phyloP scores from a whole-genome alignment of 2,113 vertebrate genomes.

The Neogobius melanostomus region DNA sequence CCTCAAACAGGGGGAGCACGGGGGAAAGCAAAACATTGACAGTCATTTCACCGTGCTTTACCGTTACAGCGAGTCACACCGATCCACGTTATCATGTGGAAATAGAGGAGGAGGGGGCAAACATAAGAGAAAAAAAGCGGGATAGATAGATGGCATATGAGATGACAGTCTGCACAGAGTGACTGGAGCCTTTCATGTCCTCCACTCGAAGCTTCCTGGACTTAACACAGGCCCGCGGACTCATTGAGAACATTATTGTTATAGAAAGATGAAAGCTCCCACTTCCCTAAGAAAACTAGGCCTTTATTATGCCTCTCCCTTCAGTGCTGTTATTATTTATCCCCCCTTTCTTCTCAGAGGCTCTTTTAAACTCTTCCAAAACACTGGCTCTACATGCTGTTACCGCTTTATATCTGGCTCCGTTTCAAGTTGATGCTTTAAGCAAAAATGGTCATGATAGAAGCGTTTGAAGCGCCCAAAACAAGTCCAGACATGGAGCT shows the following conservation, averaged over 20 bases:
- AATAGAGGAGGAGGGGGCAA: conserved; percentile 35
- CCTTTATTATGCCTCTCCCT: conserved; percentile 74
- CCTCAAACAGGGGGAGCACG: conserved; percentile 58
- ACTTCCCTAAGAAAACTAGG: conserved; percentile 68
- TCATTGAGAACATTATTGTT: conserved; percentile 77
- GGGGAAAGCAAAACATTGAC: conserved; percentile 50
- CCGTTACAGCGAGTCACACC: conserved; percentile 44
- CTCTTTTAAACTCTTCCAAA: conserved; percentile 78
- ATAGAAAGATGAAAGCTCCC: conserved; percentile 77
- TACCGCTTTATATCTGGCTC: conserved; percentile 72
- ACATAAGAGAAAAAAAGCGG: conserved; percentile 34
- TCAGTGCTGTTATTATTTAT: conserved; percentile 78
- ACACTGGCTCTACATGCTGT: conserved; percentile 70
- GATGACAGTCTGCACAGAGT: conserved; percentile 51
- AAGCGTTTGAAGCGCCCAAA: conserved; percentile 72
- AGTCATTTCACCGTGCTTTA: conserved; percentile 62
- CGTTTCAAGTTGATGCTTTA: conserved; percentile 73
- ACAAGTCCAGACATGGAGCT: conserved; percentile 69
- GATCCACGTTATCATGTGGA: conserved; percentile 47
- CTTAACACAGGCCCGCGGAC: conserved; percentile 64
- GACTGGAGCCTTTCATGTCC: conserved; percentile 72
- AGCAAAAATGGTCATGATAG: conserved; percentile 68
- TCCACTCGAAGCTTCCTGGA: conserved; percentile 68
- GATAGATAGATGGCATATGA: conserved; percentile 51
- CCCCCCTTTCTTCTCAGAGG: conserved; percentile 69